A percentile compares a stretch with the other conserved stretches of the same genome.
Evolutionary conservation across 1,140 invertebrate species (phyloP).

Genomic region (Monochamus saltuarius): DNA sequence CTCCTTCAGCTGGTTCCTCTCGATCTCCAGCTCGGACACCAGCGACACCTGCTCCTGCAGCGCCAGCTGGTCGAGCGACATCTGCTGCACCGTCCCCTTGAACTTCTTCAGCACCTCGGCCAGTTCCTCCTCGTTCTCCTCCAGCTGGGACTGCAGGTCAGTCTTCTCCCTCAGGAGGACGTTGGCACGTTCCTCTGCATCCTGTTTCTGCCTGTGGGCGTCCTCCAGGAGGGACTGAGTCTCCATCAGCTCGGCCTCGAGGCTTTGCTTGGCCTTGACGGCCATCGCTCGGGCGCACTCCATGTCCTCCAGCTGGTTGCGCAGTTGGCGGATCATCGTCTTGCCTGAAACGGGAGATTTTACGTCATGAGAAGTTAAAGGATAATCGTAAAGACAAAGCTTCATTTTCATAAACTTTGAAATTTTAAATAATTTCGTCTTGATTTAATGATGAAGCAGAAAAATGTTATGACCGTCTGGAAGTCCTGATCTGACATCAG

Average conservation of each 20-base stretch:
- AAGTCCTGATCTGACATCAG: no score
- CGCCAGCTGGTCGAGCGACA: slow-evolving; percentile 79
- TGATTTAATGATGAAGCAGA: no score
- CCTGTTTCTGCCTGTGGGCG: slow-evolving; percentile 59
- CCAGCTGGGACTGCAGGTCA: slow-evolving; percentile 79
- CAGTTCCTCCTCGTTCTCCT: slow-evolving; percentile 90
- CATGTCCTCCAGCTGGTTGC: slow-evolving; percentile 87
- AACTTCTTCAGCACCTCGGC: slow-evolving; percentile 90
- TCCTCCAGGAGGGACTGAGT: slow-evolving; percentile 79
- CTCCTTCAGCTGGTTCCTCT: slow-evolving; percentile 73
- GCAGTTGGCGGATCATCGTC: slow-evolving; percentile 79
- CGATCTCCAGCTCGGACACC: slow-evolving; percentile 75
- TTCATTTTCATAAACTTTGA: no score
- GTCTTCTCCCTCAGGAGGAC: slow-evolving; percentile 73
- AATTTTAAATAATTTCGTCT: no score
- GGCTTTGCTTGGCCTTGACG: slow-evolving; percentile 77
- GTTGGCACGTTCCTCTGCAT: slow-evolving; percentile 79
- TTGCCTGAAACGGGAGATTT: slow-evolving; percentile 53
- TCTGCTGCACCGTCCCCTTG: slow-evolving; percentile 80
- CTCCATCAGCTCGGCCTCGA: slow-evolving; percentile 79
- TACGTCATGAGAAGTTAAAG: no score
- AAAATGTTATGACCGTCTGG: no score
- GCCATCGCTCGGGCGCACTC: slow-evolving; percentile 81
- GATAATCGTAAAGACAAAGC: no score
- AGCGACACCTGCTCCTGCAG: slow-evolving; percentile 78